These are phyloP conservation scores for Sycophila texana DNA, from an alignment of 2,888 invertebrate genomes.

Conservation along the genomic window DNA sequence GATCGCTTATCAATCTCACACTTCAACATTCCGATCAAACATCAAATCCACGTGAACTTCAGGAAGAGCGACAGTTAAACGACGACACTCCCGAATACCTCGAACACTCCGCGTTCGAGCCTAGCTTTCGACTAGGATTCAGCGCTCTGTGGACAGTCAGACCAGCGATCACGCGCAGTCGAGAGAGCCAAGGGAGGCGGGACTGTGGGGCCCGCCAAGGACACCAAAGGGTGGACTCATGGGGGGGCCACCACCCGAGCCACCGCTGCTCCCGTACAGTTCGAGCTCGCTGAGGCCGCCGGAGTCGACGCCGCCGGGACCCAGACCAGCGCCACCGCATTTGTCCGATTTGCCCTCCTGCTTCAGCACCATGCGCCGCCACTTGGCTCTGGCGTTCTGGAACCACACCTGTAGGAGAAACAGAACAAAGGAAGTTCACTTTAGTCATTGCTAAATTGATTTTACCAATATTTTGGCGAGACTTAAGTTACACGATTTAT, in stretches of 20 bases:
- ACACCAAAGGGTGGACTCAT: slow-evolving; percentile 85
- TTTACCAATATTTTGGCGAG: too few species aligned
- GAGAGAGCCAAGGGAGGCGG: slow-evolving; percentile 84
- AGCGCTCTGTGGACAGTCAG: too few species aligned
- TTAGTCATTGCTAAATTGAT: too few species aligned
- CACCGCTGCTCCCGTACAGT: slow-evolving; percentile 78
- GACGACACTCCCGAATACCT: too few species aligned
- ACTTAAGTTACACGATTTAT: too few species aligned
- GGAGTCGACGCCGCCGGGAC: slow-evolving; percentile 79
- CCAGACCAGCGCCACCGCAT: slow-evolving; percentile 80
- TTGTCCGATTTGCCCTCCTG: slow-evolving; percentile 87
- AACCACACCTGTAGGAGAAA: slow-evolving; percentile 89
- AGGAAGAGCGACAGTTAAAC: too few species aligned
- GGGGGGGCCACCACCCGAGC: slow-evolving; percentile 81
- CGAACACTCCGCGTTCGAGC: too few species aligned
- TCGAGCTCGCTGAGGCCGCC: slow-evolving; percentile 76
- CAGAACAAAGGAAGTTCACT: background rate
- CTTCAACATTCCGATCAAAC: too few species aligned
- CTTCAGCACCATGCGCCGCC: slow-evolving; percentile 91
- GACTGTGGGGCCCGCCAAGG: slow-evolving; percentile 83
- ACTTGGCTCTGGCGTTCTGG: slow-evolving; percentile 95
- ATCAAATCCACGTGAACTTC: too few species aligned
- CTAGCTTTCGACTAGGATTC: too few species aligned
- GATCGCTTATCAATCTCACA: too few species aligned
- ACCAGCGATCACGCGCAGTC: slow-evolving; percentile 82